phyloP scores from a whole-genome alignment of 2,113 vertebrate species.

The Pollachius pollachius region DNA sequence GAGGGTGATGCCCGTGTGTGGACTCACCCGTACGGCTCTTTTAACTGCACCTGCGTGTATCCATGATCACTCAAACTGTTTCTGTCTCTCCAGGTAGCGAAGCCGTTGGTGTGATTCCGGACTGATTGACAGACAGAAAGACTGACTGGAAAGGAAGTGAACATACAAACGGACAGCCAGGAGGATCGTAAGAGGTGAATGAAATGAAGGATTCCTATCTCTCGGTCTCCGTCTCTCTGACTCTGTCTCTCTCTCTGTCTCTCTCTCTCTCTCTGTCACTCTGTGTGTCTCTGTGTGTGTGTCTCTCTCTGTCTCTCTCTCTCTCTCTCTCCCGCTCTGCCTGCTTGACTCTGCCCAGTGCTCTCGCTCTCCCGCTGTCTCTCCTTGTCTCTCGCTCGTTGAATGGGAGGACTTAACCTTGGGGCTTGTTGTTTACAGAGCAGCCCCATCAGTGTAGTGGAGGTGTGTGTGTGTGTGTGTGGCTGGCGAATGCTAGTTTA shows the following conservation, averaged over 20 bases:
- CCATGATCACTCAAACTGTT: too few species aligned
- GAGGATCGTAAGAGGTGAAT: slow-evolving; percentile 53
- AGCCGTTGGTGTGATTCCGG: too few species aligned
- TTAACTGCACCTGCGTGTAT: too few species aligned
- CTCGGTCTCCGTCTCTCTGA: background rate
- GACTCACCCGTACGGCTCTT: too few species aligned
- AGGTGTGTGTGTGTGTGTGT: too few species aligned
- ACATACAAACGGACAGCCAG: slow-evolving; percentile 24
- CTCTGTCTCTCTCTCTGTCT: background rate
- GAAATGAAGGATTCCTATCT: slow-evolving; percentile 16
- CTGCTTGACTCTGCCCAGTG: background rate
- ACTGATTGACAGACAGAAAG: slow-evolving; percentile 5
- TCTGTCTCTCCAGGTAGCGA: too few species aligned
- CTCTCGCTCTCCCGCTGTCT: too few species aligned
- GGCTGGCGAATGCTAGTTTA: too few species aligned
- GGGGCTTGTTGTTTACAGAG: too few species aligned
- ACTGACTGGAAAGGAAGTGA: slow-evolving; percentile 16
- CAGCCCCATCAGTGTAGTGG: too few species aligned
- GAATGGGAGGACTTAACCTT: slow-evolving; percentile 1
- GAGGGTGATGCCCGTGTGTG: too few species aligned
- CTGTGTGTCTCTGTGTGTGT: slow-evolving; percentile 13
- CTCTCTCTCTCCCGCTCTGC: background rate
- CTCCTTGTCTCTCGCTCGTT: background rate
- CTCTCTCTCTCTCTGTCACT: background rate
- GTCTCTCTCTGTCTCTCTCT: slow-evolving; percentile 12